A percentile compares a stretch with the other conserved stretches of the same genome.
Conservation (phyloP, 2,797 vertebrate species). For the Acanthurus leucopareius region DNA sequence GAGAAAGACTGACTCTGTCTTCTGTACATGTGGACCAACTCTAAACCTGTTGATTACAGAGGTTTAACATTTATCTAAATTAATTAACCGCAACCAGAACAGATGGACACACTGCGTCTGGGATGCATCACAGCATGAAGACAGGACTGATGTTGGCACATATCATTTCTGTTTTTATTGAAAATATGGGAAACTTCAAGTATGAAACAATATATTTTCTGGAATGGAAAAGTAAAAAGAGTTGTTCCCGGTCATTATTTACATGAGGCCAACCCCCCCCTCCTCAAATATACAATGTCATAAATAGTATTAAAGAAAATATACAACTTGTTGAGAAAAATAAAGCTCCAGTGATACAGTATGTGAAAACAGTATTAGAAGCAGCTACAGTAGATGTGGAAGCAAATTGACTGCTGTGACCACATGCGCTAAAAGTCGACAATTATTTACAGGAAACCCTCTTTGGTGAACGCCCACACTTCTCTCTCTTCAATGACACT, state of each 20-base stretch:
- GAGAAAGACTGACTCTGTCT: not conserved
- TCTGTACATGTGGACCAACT: too few relatives aligned
- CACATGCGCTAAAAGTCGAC: constrained; percentile 50
- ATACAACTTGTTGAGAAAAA: constrained; percentile 65
- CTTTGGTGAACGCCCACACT: constrained; percentile 68
- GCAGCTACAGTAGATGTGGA: constrained; percentile 64
- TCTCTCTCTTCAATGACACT: constrained; percentile 4
- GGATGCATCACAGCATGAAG: not conserved
- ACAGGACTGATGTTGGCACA: not conserved
- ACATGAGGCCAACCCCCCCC: constrained; percentile 58
- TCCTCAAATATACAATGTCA: constrained; percentile 72
- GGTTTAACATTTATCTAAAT: too few relatives aligned
- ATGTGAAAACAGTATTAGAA: constrained; percentile 58
- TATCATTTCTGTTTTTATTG: constrained; percentile 77
- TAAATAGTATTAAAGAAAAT: constrained; percentile 81
- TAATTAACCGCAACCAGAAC: not conserved
- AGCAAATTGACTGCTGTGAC: constrained; percentile 28
- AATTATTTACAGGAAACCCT: constrained; percentile 38
- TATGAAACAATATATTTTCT: constrained; percentile 74
- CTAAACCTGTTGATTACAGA: too few relatives aligned
- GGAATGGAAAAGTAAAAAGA: constrained; percentile 68
- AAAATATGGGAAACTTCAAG: constrained; percentile 74
- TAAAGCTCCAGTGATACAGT: constrained; percentile 78
- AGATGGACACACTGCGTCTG: not conserved
- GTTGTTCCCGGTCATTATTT: constrained; percentile 54